These are phyloP conservation scores for Ganaspis brasiliensis DNA, from an alignment of 2,888 invertebrate genomes.

Conservation along the genomic window DNA sequence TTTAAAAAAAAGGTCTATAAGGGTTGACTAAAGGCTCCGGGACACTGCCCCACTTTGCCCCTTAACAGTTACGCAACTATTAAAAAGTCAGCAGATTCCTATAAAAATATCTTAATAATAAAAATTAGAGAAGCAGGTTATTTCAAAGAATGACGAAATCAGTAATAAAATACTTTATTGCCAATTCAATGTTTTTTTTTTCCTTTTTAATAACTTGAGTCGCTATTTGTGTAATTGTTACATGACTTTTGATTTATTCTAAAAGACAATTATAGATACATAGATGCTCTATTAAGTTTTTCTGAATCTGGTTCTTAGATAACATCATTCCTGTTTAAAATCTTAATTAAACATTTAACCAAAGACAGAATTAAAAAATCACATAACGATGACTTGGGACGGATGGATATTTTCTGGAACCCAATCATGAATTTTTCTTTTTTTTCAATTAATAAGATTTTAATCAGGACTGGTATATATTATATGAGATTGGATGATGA, in stretches of 20 bases:
- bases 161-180: conserved; percentile 43
- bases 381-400: conserved; percentile 47
- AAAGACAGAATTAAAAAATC: conserved; percentile 39
- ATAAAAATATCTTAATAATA: too few relatives aligned
- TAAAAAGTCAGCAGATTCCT: too few relatives aligned
- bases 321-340: conserved; percentile 27
- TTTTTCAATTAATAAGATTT: conserved; percentile 32
- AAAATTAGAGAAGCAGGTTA: background rate
- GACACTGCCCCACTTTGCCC: too few relatives aligned
- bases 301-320: conserved; percentile 22
- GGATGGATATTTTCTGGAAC: conserved; percentile 27
- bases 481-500: conserved; percentile 9
- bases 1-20: too few relatives aligned
- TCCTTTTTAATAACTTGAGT: conserved; percentile 30
- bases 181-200: conserved; percentile 24
- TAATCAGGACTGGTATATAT: conserved; percentile 23
- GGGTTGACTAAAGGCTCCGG: too few relatives aligned
- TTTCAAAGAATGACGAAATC: conserved; percentile 10
- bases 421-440: conserved; percentile 21
- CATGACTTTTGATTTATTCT: conserved; percentile 43
- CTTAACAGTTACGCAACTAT: too few relatives aligned
- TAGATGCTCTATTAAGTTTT: conserved; percentile 38
- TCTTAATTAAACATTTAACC: conserved; percentile 50
- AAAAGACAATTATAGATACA: conserved; percentile 40
- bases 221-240: conserved; percentile 35